Evolutionary conservation across 2,797 vertebrate species (phyloP), one percentile per base, ranked within the genome.

Genomic region (Enteromius mattozi): DNA sequence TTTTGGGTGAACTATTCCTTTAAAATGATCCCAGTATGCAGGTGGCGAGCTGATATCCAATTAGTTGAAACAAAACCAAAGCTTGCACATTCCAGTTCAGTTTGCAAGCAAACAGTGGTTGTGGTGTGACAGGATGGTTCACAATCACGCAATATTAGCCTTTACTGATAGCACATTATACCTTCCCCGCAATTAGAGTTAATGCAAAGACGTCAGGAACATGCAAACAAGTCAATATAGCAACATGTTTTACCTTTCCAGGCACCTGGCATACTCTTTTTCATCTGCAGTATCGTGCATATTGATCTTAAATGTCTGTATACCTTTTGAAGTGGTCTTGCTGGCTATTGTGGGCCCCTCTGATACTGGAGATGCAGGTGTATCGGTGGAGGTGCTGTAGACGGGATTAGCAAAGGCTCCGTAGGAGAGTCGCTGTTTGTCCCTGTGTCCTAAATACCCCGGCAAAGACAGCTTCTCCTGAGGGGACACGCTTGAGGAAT

Each of bases 381-480:
- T 95, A 85, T 97, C 96, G 12, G 94, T 95, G 6, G 92, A 91
- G 82, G 95, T 95, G 88, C 91, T 92, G 82, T 96, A 97, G 85
- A 96, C 95, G 80, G 96, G 96, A 90, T 95, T 96, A 89, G 96
- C 95, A 87, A 97, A 96, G 84, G 96, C 96, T 78, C 96, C 94
- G 0, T 97, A 96, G 75, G 96, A 97, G 68, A 97, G 94, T 84
- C 96, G 93, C 86, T 97, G 96, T 86, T 96, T 97, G 90, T 97
- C 96, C 87, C 96, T 91, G 4, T 95, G 95, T 78, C 95, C 95
- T 89, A 94, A 90, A 90, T 96, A 96, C 3, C 96, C 93, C 0
- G 96, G 95, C 86, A 96, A 92, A 14, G 95, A 91, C 89, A 96
- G 91, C 90, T 97, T 97, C 92, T 97, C 96, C 91, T 97, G 96